Evolutionary conservation across 2,888 invertebrate genomes (phyloP).

Genomic region (Allophyes oxyacanthae): DNA sequence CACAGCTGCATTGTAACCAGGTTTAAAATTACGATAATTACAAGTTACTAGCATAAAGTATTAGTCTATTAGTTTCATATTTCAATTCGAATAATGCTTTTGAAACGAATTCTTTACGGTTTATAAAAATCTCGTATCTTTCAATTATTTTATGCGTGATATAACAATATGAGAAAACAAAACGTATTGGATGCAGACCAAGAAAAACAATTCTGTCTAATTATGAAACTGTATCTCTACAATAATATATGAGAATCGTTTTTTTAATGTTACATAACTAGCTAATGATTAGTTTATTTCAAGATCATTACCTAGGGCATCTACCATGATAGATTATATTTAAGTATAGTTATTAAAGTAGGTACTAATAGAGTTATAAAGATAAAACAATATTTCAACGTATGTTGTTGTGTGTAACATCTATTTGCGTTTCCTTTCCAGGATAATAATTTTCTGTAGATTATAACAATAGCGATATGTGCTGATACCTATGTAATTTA

Average conservation of each 20-base stretch:
- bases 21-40: slow-evolving; percentile 40
- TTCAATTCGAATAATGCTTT: slow-evolving; percentile 1
- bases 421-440: slow-evolving; percentile 18
- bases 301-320: neutral
- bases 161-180: slow-evolving; percentile 16
- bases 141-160: slow-evolving; percentile 28
- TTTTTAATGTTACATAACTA: slow-evolving; percentile 23
- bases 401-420: neutral
- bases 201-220: slow-evolving; percentile 42
- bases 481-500: slow-evolving; percentile 35
- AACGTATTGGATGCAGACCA: slow-evolving; percentile 48
- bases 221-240: slow-evolving; percentile 25
- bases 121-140: neutral
- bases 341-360: neutral
- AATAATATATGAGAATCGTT: slow-evolving; percentile 12
- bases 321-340: neutral
- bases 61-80: slow-evolving; percentile 4
- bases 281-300: slow-evolving; percentile 14
- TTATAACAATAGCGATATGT: slow-evolving; percentile 22
- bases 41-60: slow-evolving; percentile 14
- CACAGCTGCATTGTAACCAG: slow-evolving; percentile 24
- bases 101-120: neutral
- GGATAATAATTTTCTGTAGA: slow-evolving; percentile 24
- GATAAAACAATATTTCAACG: neutral
- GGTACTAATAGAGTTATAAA: neutral